Conservation (phyloP, 2,113 vertebrate genomes). For the Monopterus albus region DNA sequence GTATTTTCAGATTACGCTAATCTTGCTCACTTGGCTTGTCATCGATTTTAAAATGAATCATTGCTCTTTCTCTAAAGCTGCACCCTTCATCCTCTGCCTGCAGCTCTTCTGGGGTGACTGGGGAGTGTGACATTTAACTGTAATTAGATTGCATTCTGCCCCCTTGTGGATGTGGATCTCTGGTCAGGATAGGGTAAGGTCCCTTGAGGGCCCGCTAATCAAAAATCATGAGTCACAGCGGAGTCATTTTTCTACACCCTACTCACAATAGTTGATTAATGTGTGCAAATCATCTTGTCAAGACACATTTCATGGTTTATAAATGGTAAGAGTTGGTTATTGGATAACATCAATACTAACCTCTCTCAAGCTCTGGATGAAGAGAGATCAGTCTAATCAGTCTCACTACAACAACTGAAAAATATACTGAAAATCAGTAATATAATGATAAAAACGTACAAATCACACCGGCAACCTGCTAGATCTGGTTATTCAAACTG, state of each 20-base stretch:
- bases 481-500: constrained; percentile 23
- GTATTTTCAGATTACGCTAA: neutral
- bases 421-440: neutral
- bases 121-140: constrained; percentile 35
- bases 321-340: too few species aligned
- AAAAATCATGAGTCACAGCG: constrained; percentile 30
- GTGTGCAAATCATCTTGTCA: neutral
- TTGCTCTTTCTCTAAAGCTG: neutral
- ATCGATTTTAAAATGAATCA: constrained; percentile 9
- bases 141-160: constrained; percentile 77
- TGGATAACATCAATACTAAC: neutral
- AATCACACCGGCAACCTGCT: neutral
- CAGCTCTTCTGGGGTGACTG: constrained; percentile 43
- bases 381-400: neutral
- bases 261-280: neutral
- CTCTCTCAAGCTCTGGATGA: neutral
- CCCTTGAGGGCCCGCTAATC: constrained; percentile 8
- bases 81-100: constrained; percentile 25
- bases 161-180: constrained; percentile 76
- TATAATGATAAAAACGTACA: neutral
- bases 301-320: neutral
- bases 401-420: neutral
- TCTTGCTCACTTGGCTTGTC: neutral
- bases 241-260: neutral
- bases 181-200: constrained; percentile 19